Evolutionary conservation across 2,797 vertebrate species (phyloP).

Genomic region (Cygnus olor): DNA sequence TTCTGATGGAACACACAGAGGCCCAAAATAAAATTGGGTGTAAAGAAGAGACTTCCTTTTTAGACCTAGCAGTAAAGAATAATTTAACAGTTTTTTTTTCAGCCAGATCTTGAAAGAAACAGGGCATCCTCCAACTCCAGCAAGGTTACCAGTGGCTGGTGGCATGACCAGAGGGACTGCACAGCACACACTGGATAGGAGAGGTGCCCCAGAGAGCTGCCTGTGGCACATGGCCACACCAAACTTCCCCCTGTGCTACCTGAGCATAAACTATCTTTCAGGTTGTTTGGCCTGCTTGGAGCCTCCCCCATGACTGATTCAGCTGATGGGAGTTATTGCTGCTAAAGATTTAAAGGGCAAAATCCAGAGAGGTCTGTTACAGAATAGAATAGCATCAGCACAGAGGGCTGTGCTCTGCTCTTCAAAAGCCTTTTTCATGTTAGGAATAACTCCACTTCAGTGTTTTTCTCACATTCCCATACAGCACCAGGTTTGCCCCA

Average conservation of each 20-base stretch:
- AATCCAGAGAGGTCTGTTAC: neutral
- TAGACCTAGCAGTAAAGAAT: neutral
- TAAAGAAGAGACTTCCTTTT: neutral
- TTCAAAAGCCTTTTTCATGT: neutral
- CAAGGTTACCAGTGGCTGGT: too few relatives aligned
- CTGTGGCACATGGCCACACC: too few relatives aligned
- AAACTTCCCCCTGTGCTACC: neutral
- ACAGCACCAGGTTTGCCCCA: accelerated
- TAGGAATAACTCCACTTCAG: accelerated
- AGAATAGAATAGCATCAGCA: neutral
- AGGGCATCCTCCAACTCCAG: neutral
- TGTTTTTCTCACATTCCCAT: accelerated
- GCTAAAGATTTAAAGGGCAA: neutral
- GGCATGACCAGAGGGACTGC: too few relatives aligned
- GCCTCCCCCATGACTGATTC: neutral
- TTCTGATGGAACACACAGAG: neutral
- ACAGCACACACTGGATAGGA: too few relatives aligned
- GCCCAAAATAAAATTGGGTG: neutral
- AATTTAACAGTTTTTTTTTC: neutral
- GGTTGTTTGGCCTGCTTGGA: neutral
- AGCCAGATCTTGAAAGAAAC: neutral
- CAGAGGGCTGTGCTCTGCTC: neutral
- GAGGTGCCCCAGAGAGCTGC: too few relatives aligned
- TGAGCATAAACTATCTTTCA: neutral
- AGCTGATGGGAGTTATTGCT: neutral